Base-by-base conservation (phyloP, 2,888 invertebrate species). In the Oasisia sp. region DNA sequence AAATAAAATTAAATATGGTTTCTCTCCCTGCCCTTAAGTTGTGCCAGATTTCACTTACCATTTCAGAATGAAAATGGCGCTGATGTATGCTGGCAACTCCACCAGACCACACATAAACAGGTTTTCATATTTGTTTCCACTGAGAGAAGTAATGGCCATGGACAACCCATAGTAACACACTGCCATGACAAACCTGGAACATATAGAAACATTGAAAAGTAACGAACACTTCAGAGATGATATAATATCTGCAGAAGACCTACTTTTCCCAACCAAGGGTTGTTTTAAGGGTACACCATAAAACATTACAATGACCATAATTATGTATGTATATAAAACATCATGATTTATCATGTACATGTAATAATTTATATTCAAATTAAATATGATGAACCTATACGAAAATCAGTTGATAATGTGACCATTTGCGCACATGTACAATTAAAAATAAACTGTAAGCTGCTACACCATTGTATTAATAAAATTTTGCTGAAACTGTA, bases 101-200 rank as follows among this genome's bases (percentile, higher is more conserved):
- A 97, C 95, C n/a, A 95, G 94, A 9, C 97, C 97, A 91, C 97
- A 96, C n/a, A 97, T 94, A 27, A 96, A 96, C 93, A 97, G 96
- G 93, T 96, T 97, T 19, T 97, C 94, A 94, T 97, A 97, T n/a
- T 97, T 95, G 94, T 97, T 96, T 32, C 96, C 96, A 89, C 96
- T 96, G 92, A 97, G 95, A 91, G 95, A 96, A 14, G 97, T 96
- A 32, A 97, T 94, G 91, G 96, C 95, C 92, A 96, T 96, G 56
- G 96, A 95, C 89, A 97, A 94, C 3, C 97, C 96, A 94, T 96
- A 96, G 94, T 97, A 97, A 38, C 96, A 96, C 74, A 96, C 94
- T 19, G 97, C 96, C 14, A 96, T 96, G 90, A 96, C 96, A 93
- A 97, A 96, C 97, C 97, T 97, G 94, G 11, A 93, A 94, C 58